phyloP scores from a whole-genome alignment of 2,888 invertebrate genomes.

The Dynastes hyllus region DNA sequence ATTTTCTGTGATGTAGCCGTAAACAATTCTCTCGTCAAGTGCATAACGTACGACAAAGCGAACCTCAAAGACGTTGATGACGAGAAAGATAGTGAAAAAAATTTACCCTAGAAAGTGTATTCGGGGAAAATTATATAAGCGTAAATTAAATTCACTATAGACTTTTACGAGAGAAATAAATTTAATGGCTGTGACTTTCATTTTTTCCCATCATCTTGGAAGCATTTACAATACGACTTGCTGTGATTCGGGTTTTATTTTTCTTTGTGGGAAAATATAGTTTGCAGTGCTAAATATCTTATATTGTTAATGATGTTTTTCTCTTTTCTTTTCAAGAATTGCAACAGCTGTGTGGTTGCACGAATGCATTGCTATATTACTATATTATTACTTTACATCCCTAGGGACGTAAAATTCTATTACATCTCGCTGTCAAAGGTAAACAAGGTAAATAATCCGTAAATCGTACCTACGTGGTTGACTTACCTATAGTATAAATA shows the following conservation, averaged over 20 bases:
- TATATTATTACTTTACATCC: too few species aligned
- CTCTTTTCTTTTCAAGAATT: background rate
- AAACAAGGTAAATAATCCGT: too few species aligned
- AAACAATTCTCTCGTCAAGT: slow-evolving; percentile 43
- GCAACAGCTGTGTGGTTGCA: too few species aligned
- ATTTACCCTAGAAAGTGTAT: slow-evolving; percentile 12
- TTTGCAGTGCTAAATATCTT: slow-evolving; percentile 22
- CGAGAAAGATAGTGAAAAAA: slow-evolving; percentile 19
- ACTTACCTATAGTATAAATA: too few species aligned
- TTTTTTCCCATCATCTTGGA: slow-evolving; percentile 40
- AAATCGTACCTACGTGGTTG: too few species aligned
- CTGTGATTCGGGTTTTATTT: slow-evolving; percentile 37
- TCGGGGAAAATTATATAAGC: background rate
- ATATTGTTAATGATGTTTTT: background rate
- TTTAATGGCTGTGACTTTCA: slow-evolving; percentile 45
- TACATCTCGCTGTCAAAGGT: too few species aligned
- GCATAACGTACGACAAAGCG: slow-evolving; percentile 46
- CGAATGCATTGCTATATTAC: too few species aligned
- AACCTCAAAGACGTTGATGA: slow-evolving; percentile 30
- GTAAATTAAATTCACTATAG: background rate
- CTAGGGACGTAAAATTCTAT: too few species aligned
- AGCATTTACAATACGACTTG: slow-evolving; percentile 42
- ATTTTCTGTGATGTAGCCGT: slow-evolving; percentile 49
- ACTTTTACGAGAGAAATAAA: slow-evolving; percentile 29
- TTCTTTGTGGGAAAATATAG: slow-evolving; percentile 10